Evolutionary conservation across 1,140 invertebrate genomes (phyloP), one percentile per base, ranked within the genome.

Genomic region (Drosophila kohkoa): DNA sequence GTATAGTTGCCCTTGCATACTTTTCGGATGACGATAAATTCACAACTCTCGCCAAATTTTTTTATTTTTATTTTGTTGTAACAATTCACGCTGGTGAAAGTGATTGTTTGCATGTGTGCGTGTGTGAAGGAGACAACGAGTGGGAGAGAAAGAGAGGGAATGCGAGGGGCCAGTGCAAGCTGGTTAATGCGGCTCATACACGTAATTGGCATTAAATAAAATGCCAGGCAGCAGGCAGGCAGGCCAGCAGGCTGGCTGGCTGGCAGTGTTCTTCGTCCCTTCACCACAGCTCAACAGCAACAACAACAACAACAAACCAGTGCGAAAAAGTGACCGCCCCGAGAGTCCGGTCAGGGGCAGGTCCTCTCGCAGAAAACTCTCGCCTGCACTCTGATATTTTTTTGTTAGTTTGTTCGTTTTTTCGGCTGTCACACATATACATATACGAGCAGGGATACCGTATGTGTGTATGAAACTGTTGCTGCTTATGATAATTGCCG

Each of bases 161-260:
- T 4, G 20, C 20, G 20, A 43, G 74, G 35, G 68, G 52, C 32
- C 52, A 69, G 46, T 57, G 59, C 52, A 41, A 59, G 68, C 49
- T 43, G 82, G 83, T 89, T 89, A 89, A 89, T 89, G 81, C 81
- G 75, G 86, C 81, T 90, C 85, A 90, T 90, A 81, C 86, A 89
- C 78, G 85, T 89, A 89, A 89, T 89, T 89, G 85, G 78, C 85
- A 89, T 89, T 89, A 89, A 89, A 89, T 85, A 85, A 89, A 89
- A 89, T 85, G 78, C 85, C 72, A 45, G 49, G 63, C 78, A 41
- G 15, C 46, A 15, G 15, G n/a, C 45, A 1, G n/a, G 45, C 4
- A 15, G 5, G 13, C 45, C 1, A 3, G 62, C 77, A 11, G 13
- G 5, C 45, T 7, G 2, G 5, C 15, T 11, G 45, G 3, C 45